phyloP scores from a whole-genome alignment of 2,888 invertebrate species.

The Xylophagus ater region DNA sequence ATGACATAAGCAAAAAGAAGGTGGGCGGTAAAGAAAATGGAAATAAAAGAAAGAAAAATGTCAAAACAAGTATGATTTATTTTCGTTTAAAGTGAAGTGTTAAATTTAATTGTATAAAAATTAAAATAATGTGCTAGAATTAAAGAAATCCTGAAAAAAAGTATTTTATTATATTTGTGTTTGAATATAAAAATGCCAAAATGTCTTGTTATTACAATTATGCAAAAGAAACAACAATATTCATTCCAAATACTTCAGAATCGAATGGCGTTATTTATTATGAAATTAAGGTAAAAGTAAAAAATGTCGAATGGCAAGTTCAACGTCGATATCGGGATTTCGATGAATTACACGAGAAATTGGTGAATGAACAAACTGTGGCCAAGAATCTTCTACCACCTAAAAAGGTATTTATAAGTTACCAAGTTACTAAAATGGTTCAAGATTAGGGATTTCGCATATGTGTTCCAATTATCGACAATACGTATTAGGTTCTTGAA shows the following conservation, averaged over 20 bases:
- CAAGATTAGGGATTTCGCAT: not conserved
- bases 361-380: slow-evolving; percentile 70
- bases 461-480: not conserved
- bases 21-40: too few species aligned
- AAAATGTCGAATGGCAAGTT: slow-evolving; percentile 69
- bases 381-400: slow-evolving; percentile 81
- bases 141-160: too few species aligned
- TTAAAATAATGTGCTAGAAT: too few species aligned
- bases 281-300: slow-evolving; percentile 53
- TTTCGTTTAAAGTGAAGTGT: too few species aligned
- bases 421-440: too few species aligned
- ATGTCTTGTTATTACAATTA: slow-evolving; percentile 69
- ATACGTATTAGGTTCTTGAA: not conserved
- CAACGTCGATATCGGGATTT: slow-evolving; percentile 81
- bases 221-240: slow-evolving; percentile 52
- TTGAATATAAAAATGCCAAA: slow-evolving; percentile 17
- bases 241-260: slow-evolving; percentile 53
- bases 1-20: too few species aligned
- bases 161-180: too few species aligned
- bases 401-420: slow-evolving; percentile 61
- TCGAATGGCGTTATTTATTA: slow-evolving; percentile 61
- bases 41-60: too few species aligned
- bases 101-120: too few species aligned
- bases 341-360: slow-evolving; percentile 70
- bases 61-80: too few species aligned